Evolutionary conservation across 2,797 vertebrate genomes (phyloP).

Genomic region (Myoxocephalus aenaeus): DNA sequence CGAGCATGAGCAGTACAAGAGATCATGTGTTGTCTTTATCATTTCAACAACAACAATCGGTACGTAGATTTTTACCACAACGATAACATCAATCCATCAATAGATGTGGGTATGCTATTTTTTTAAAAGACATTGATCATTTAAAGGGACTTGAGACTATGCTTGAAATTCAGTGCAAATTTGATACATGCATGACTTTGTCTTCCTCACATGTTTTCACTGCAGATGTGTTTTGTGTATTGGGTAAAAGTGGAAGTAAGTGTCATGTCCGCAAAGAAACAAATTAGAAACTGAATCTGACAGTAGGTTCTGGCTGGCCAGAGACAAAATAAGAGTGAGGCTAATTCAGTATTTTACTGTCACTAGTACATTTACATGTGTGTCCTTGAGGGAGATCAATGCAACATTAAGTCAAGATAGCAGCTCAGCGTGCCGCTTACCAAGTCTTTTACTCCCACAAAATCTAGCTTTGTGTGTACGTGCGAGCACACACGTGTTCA

Average conservation of each 20-base stretch:
- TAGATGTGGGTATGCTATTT: neutral
- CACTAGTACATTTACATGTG: constrained; percentile 11
- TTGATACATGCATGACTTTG: neutral
- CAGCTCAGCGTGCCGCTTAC: constrained; percentile 22
- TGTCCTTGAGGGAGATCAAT: neutral
- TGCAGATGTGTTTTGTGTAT: neutral
- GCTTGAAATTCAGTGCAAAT: neutral
- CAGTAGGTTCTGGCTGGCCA: neutral
- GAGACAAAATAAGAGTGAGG: neutral
- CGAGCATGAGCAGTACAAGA: neutral
- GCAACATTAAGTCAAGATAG: constrained; percentile 21
- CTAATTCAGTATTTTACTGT: neutral
- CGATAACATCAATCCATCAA: neutral
- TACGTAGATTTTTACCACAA: neutral
- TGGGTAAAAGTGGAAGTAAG: neutral
- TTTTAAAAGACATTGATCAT: neutral
- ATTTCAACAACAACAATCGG: neutral
- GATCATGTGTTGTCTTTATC: constrained; percentile 21
- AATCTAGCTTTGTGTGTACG: constrained; percentile 4
- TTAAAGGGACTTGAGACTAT: neutral
- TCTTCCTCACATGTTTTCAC: neutral
- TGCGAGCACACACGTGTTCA: neutral
- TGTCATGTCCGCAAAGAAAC: neutral
- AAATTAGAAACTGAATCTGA: neutral
- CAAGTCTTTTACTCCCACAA: constrained; percentile 28